phyloP scores from a whole-genome alignment of 2,888 invertebrate species.

The Agrochola lota region DNA sequence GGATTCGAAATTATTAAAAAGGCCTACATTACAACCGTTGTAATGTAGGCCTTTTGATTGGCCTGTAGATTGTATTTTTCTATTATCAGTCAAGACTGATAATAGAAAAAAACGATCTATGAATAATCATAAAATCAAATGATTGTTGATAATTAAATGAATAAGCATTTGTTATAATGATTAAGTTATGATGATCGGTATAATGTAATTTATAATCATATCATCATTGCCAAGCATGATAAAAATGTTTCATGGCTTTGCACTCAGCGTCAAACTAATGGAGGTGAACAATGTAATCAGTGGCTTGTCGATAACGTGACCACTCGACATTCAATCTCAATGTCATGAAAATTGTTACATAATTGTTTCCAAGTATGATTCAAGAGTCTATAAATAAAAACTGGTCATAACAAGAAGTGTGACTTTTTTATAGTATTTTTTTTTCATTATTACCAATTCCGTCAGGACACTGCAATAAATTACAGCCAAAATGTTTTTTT shows the following conservation, averaged over 20 bases:
- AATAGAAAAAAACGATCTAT: constrained; percentile 1
- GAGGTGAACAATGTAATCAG: constrained; percentile 41
- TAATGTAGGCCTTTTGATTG: too few relatives aligned
- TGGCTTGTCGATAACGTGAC: constrained; percentile 46
- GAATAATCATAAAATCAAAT: constrained; percentile 9
- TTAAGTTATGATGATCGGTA: not conserved
- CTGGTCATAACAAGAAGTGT: not conserved
- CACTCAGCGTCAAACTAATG: constrained; percentile 5
- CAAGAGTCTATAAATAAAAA: constrained; percentile 14
- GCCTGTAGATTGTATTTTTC: too few relatives aligned
- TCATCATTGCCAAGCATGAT: constrained; percentile 10
- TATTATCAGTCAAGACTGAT: too few relatives aligned
- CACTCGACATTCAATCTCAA: constrained; percentile 55
- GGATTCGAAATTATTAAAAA: not conserved
- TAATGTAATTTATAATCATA: constrained; percentile 1
- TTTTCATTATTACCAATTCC: too few relatives aligned
- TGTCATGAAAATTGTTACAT: constrained; percentile 48
- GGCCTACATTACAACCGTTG: not conserved
- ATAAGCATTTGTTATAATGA: not conserved
- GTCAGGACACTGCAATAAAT: not conserved
- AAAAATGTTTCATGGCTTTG: constrained; percentile 20
- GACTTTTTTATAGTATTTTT: not conserved
- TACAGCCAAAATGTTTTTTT: not conserved
- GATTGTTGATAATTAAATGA: not conserved
- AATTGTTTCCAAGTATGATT: constrained; percentile 24